A percentile compares a stretch with the other conserved stretches of the same genome.
Conservation (phyloP, 1,140 invertebrate species). For the Trichonephila clavata region DNA sequence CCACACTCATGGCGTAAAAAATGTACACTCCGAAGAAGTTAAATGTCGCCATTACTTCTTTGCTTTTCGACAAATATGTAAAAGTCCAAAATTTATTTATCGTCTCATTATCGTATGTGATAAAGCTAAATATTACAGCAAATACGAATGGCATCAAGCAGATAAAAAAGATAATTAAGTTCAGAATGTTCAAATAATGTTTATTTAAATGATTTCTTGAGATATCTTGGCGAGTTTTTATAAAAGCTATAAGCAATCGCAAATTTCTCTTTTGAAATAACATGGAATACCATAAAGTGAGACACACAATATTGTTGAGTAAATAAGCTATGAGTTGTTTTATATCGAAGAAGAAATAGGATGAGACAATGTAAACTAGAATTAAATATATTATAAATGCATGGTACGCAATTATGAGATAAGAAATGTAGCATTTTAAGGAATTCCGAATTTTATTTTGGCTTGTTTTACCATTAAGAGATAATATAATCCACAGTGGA, state of each 20-base stretch:
- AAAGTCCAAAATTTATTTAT: background rate
- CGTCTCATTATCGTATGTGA: background rate
- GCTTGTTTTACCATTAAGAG: too few species aligned
- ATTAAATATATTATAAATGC: too few species aligned
- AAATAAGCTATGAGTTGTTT: too few species aligned
- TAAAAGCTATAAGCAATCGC: background rate
- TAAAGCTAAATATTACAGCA: background rate
- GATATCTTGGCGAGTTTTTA: background rate
- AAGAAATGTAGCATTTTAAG: too few species aligned
- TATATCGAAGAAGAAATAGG: too few species aligned
- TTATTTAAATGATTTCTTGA: background rate
- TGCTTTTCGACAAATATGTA: background rate
- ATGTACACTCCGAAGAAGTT: background rate
- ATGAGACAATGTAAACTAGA: too few species aligned
- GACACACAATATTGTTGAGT: too few species aligned
- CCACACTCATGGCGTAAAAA: background rate
- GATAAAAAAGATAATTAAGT: background rate
- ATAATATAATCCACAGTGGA: too few species aligned
- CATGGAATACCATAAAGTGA: background rate
- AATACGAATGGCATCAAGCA: background rate
- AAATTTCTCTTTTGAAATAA: background rate
- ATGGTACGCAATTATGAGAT: too few species aligned
- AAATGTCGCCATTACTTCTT: background rate
- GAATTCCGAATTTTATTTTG: too few species aligned
- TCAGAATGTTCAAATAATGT: background rate